Percentiles rank a stretch among this genome's conserved stretches.
Evolutionary conservation across 2,113 vertebrate species (phyloP).

Genomic region (Hydrolagus affinis): DNA sequence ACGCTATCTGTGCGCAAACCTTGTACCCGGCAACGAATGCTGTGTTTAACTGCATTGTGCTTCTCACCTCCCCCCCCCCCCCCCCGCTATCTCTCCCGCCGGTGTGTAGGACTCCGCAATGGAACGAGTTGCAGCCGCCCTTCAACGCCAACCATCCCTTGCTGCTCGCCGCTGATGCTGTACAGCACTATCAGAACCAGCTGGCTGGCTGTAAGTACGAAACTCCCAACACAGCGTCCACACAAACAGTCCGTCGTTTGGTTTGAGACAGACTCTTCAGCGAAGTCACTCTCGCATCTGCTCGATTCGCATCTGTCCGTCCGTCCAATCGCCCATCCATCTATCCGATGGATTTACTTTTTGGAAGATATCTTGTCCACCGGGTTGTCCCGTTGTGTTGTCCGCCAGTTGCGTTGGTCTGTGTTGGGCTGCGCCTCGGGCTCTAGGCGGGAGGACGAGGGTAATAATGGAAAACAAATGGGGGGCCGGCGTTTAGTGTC

Average conservation of each 20-base stretch:
- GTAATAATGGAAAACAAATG: conserved; percentile 13
- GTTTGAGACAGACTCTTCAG: not conserved
- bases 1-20: not conserved
- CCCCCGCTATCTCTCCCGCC: conserved; percentile 51
- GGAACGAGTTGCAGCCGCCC: conserved; percentile 94
- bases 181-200: conserved; percentile 87
- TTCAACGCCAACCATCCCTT: conserved; percentile 90
- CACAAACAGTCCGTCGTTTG: no score
- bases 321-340: no score
- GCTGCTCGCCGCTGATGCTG: conserved; percentile 82
- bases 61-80: not conserved
- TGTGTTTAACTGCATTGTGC: not conserved
- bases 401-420: no score
- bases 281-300: not conserved
- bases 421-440: no score
- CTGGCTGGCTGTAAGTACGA: conserved; percentile 75
- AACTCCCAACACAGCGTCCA: no score
- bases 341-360: no score
- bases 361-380: no score
- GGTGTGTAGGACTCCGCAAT: conserved; percentile 81
- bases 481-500: not conserved
- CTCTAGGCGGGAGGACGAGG: no score
- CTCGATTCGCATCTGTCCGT: no score
- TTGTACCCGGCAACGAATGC: not conserved
- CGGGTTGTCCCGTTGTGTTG: no score